Base-by-base conservation (phyloP, 2,113 vertebrate species). In the Cyanoderma ruficeps region DNA sequence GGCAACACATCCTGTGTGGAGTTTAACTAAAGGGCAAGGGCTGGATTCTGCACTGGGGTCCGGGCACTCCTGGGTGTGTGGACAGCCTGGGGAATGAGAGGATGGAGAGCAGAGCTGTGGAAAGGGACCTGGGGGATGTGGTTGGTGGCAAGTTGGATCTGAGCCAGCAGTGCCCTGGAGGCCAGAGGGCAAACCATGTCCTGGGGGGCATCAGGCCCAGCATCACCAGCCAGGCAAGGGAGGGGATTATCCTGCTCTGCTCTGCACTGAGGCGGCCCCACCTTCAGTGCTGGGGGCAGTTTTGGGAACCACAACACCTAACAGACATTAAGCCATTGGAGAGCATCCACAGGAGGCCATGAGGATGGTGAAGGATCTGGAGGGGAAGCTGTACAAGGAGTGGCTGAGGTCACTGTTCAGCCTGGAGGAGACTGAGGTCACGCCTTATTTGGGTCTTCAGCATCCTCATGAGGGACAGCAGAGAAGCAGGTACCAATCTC, bases 171-270 rank as follows among this genome's bases (percentile, higher is more conserved):
- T 49, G 41, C 55, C 47, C 63, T 49, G 70, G 30, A 75, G n/a
- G 46, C 53, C 9, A 49, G 14, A 76, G 21, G 24, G 21, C 46
- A 50, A 68, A 31, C 53, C 4, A 3, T 27, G 25, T 35, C 47
- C 79, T 69, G 55, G 20, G 47, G 63, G 63, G 5, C 41, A 69
- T 18, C 63, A 55, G 70, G 61, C 6, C 16, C 28, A 60, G 61
- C 47, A 68, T 1, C 0, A 0, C 20, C 23, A 30, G 39, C 61
- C 2, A 11, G n/a, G n/a, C 15, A 46, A 41, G 37, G 28, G 28
- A 55, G 14, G 55, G 41, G 21, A 76, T 2, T 35, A 11, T 35
- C 47, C 70, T 10, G 6, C 33, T 33, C 63, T 70, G 39, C 64
- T 55, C 56, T 70, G 56, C 56, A 13, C 74, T 55, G 30, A 30